Evolutionary conservation across 2,113 vertebrate genomes (phyloP).

Genomic region (Rhinogobius similis): DNA sequence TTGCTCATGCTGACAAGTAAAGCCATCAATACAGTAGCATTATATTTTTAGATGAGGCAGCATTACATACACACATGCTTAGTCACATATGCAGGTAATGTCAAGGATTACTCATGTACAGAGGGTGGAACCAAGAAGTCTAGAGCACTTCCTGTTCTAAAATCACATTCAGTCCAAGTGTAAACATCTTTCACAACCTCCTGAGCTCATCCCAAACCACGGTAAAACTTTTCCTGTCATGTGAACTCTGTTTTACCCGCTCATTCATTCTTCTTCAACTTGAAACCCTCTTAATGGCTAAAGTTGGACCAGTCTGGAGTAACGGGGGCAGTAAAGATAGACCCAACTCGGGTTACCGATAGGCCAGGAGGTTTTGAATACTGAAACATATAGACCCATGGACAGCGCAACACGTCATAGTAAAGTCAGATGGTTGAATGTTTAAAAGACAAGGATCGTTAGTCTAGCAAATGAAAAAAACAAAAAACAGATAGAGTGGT

Average conservation of each 20-base stretch:
- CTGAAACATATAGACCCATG: slow-evolving; percentile 23
- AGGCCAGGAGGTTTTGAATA: slow-evolving; percentile 43
- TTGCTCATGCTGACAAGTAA: not conserved
- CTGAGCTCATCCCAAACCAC: not conserved
- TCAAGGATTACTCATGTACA: slow-evolving; percentile 1
- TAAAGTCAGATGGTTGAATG: not conserved
- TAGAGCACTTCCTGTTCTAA: slow-evolving; percentile 43
- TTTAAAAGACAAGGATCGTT: not conserved
- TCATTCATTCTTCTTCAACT: slow-evolving; percentile 23
- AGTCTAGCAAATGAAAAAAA: not conserved
- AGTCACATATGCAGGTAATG: slow-evolving; percentile 6
- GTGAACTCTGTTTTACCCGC: slow-evolving; percentile 34
- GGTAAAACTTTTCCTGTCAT: slow-evolving; percentile 8
- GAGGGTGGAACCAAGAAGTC: slow-evolving; percentile 31
- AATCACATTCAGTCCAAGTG: slow-evolving; percentile 3
- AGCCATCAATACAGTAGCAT: not conserved
- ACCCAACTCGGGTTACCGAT: slow-evolving; percentile 57
- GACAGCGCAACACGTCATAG: slow-evolving; percentile 12
- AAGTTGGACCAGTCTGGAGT: slow-evolving; percentile 44
- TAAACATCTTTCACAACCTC: slow-evolving; percentile 6
- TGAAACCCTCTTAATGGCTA: slow-evolving; percentile 32
- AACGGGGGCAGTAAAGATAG: slow-evolving; percentile 57
- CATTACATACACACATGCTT: not conserved
- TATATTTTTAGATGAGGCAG: not conserved
- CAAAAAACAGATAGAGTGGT: not conserved